Conservation (phyloP, 2,888 invertebrate genomes). For the Chrysina gloriosa region DNA sequence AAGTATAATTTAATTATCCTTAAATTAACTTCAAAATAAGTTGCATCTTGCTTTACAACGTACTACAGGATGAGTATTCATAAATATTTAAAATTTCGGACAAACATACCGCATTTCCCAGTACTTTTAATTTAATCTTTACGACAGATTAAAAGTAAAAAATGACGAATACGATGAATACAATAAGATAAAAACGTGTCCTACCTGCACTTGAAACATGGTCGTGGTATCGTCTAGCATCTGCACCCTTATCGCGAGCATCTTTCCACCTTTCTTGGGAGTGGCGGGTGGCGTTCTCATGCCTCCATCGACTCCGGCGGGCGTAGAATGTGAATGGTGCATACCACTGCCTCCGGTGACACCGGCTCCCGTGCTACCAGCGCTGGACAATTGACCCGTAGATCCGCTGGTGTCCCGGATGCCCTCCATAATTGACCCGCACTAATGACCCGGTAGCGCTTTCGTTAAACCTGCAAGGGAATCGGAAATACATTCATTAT, state of each 20-base stretch:
- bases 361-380: conserved; percentile 59
- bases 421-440: conserved; percentile 50
- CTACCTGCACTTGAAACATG: conserved; percentile 93
- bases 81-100: background rate
- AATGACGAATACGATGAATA: background rate
- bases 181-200: conserved; percentile 49
- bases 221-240: conserved; percentile 91
- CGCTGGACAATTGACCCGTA: conserved; percentile 62
- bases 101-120: background rate
- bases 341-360: conserved; percentile 64
- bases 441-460: conserved; percentile 27
- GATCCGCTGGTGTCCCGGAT: conserved; percentile 59
- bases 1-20: too few species aligned
- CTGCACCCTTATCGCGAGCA: conserved; percentile 87
- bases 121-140: too few species aligned
- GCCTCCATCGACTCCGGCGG: conserved; percentile 85
- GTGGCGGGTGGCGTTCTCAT: conserved; percentile 78
- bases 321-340: conserved; percentile 88
- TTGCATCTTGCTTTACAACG: too few species aligned
- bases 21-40: too few species aligned
- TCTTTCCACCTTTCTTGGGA: conserved; percentile 87
- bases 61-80: too few species aligned
- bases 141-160: background rate
- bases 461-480: conserved; percentile 38
- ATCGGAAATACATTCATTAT: background rate